phyloP scores from a whole-genome alignment of 2,888 invertebrate species.

The Cremastobaeus sp. region DNA sequence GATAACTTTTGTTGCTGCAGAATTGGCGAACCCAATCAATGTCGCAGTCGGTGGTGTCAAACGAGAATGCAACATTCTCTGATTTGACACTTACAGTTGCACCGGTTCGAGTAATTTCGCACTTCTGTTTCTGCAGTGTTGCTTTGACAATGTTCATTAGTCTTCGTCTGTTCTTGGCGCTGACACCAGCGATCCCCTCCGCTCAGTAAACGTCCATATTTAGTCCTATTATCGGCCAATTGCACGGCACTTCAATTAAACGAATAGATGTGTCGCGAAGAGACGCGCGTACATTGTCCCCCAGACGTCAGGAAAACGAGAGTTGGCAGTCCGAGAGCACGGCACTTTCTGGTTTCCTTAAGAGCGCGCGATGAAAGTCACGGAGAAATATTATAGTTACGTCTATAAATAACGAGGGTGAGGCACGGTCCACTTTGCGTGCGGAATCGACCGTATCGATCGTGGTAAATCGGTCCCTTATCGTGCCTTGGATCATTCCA shows the following conservation, averaged over 20 bases:
- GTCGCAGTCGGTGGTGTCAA: too few relatives aligned
- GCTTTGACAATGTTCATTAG: slow-evolving; percentile 4
- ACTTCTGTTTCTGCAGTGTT: neutral
- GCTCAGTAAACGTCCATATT: slow-evolving; percentile 7
- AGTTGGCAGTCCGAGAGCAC: slow-evolving; percentile 20
- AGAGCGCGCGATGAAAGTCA: slow-evolving; percentile 58
- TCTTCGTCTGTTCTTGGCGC: slow-evolving; percentile 4
- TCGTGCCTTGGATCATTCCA: too few relatives aligned
- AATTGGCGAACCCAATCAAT: too few relatives aligned
- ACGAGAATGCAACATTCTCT: too few relatives aligned
- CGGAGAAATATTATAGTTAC: slow-evolving; percentile 58
- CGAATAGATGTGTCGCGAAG: neutral
- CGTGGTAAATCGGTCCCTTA: slow-evolving; percentile 46
- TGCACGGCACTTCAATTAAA: neutral
- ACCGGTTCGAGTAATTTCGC: neutral
- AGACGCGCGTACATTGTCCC: slow-evolving; percentile 16
- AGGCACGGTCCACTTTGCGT: slow-evolving; percentile 62
- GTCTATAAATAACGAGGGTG: slow-evolving; percentile 66
- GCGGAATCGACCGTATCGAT: slow-evolving; percentile 59
- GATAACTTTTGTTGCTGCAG: too few relatives aligned
- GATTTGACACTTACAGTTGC: neutral
- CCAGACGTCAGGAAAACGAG: neutral
- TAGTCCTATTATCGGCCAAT: neutral
- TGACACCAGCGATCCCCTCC: neutral
- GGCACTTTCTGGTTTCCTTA: slow-evolving; percentile 47